Percentiles rank a stretch among this genome's conserved stretches.
Evolutionary conservation across 2,888 invertebrate species (phyloP).

Genomic region (Volucella bombylans): DNA sequence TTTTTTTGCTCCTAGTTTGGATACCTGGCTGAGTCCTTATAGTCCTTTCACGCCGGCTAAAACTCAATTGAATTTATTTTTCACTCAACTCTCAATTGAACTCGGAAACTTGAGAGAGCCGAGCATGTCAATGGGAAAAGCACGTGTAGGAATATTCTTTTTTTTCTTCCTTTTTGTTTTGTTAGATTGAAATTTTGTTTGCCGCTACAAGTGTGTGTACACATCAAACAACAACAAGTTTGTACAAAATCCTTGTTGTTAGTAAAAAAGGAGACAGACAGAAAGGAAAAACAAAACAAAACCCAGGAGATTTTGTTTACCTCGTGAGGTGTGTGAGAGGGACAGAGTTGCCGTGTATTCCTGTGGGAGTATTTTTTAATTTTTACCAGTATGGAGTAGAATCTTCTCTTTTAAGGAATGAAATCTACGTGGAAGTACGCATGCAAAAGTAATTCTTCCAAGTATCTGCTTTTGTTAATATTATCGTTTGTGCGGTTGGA

Average conservation of each 20-base stretch:
- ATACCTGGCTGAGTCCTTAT: conserved; percentile 45
- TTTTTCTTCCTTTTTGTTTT: background rate
- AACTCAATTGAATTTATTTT: conserved; percentile 59
- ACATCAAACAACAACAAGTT: conserved; percentile 17
- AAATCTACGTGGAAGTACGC: no score
- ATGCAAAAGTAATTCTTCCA: no score
- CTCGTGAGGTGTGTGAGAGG: conserved; percentile 7
- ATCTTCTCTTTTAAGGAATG: no score
- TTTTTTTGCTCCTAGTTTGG: background rate
- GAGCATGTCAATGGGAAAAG: conserved; percentile 31
- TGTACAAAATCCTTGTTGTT: conserved; percentile 33
- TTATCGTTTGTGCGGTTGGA: no score
- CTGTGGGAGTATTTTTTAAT: background rate
- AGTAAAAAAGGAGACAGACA: conserved; percentile 25
- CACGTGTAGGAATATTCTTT: conserved; percentile 55
- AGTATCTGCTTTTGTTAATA: no score
- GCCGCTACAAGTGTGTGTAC: background rate
- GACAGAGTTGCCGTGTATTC: no score
- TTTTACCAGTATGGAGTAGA: background rate
- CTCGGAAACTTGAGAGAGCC: conserved; percentile 48
- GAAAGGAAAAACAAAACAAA: conserved; percentile 5
- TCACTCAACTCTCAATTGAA: conserved; percentile 55
- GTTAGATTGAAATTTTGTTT: no score
- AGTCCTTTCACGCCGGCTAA: conserved; percentile 34
- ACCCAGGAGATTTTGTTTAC: background rate